Evolutionary conservation across 1,140 invertebrate genomes (phyloP), one percentile per base, ranked within the genome.

Genomic region (Rhyzopertha dominica): DNA sequence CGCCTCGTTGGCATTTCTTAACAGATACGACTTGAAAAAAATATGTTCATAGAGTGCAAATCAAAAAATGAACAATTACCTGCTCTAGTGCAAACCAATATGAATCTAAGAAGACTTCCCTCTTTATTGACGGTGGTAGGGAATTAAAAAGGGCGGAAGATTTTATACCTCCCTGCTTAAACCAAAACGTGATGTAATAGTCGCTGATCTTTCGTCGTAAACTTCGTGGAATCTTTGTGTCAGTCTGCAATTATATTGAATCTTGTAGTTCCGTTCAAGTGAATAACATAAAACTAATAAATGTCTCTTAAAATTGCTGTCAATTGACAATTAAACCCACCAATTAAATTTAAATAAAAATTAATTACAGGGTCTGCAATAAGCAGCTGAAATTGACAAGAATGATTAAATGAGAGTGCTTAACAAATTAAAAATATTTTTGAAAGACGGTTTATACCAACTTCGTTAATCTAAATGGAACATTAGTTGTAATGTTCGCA

Each of bases 121-220:
- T 41, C 23, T 44, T 24, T 12, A 54, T 24, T 4, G 48, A 26
- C 9, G 23, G 17, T 9, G 52, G 52, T n/a, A 54, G 30, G 7
- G 22, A 9, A 7, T 40, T 35, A 22, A 54, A 32, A 12, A 54
- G 24, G 32, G 12, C 14, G 1, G 52, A 51, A n/a, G 9, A 9
- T 4, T 28, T 35, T 5, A 54, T 42, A 9, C 38, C 52, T 8
- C 16, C 35, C 14, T 41, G 30, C 18, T 35, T 24, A 18, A 47
- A 43, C 52, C 52, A 54, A 31, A 54, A 54, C 8, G 36, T 30
- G 7, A 43, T 32, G 39, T 54, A 50, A 31, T 43, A 54, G n/a
- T 39, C 34, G 19, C 39, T 40, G 4, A 53, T 41, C 38, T 53
- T 48, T 10, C 12, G 13, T 14, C 36, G 40, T 23, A 53, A 29